These are phyloP conservation scores for Aurelia aurita complex sp. Pacific DNA, from an alignment of 30 jellyfish, hydroid and myxozoan genomes.

Conservation along the genomic window DNA sequence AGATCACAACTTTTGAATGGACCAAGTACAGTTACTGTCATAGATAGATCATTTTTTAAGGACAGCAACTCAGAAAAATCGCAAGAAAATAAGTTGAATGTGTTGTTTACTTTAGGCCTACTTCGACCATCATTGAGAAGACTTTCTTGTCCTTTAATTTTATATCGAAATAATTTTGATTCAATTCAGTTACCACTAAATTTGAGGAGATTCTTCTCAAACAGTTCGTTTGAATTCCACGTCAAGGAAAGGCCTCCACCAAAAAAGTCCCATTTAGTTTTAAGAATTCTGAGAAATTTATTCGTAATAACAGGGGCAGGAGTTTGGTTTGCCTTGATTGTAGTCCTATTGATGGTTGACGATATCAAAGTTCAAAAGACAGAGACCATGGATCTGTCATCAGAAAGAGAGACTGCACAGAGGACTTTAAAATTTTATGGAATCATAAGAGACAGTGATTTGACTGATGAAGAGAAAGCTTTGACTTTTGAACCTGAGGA, in stretches of 20 bases:
- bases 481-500: not conserved
- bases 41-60: too few relatives aligned
- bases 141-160: too few relatives aligned
- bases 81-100: too few relatives aligned
- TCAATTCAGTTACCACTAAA: not conserved
- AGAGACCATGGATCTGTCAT: not conserved
- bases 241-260: not conserved
- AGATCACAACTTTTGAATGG: too few relatives aligned
- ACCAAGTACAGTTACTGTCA: too few relatives aligned
- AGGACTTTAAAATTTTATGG: constrained; percentile 23
- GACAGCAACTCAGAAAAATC: too few relatives aligned
- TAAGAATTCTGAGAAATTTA: not conserved
- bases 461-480: not conserved
- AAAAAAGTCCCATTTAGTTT: not conserved
- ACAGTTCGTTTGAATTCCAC: not conserved
- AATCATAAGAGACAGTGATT: not conserved
- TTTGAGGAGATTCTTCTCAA: not conserved
- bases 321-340: constrained; percentile 16
- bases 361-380: constrained; percentile 16
- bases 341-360: constrained; percentile 14
- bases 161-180: too few relatives aligned
- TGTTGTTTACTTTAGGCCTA: too few relatives aligned
- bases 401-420: not conserved
- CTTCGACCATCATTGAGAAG: too few relatives aligned
- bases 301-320: constrained; percentile 24